phyloP scores from a whole-genome alignment of 2,797 vertebrate species.

The Typhlichthys subterraneus region DNA sequence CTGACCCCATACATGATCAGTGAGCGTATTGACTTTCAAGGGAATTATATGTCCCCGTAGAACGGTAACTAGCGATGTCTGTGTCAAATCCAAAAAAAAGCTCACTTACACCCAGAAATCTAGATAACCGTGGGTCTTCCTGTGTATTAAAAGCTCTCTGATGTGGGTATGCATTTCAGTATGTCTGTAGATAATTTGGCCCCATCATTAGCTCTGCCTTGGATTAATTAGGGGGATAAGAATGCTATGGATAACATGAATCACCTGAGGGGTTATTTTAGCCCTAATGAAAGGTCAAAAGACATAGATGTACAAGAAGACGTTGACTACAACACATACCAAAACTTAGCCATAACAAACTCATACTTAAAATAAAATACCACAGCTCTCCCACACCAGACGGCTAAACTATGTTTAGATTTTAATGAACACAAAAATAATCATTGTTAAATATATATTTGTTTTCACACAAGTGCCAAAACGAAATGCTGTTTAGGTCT shows the following conservation, averaged over 20 bases:
- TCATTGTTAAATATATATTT: slow-evolving; percentile 31
- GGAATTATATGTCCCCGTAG: slow-evolving; percentile 6
- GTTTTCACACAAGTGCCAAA: slow-evolving; percentile 18
- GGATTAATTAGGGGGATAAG: slow-evolving; percentile 29
- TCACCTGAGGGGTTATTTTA: slow-evolving; percentile 43
- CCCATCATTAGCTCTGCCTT: slow-evolving; percentile 21
- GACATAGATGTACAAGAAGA: slow-evolving; percentile 42
- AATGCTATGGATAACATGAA: slow-evolving; percentile 30
- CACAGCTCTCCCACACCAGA: not conserved
- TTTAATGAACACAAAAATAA: slow-evolving; percentile 19
- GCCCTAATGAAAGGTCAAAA: slow-evolving; percentile 32
- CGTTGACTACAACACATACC: slow-evolving; percentile 57
- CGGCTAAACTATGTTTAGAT: slow-evolving; percentile 7
- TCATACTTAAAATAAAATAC: slow-evolving; percentile 17
- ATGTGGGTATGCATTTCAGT: not conserved
- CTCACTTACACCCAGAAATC: not conserved
- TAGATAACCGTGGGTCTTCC: not conserved
- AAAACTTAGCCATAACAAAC: slow-evolving; percentile 59
- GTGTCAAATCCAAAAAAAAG: slow-evolving; percentile 8
- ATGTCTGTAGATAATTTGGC: slow-evolving; percentile 9
- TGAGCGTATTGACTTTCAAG: slow-evolving; percentile 27
- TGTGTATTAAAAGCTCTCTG: not conserved
- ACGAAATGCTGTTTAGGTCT: slow-evolving; percentile 40
- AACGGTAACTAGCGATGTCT: not conserved
- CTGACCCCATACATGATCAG: slow-evolving; percentile 19